A percentile compares a stretch with the other conserved stretches of the same genome.
phyloP scores from a whole-genome alignment of 2,113 vertebrate genomes.

The cattle (Bos taurus) region DNA sequence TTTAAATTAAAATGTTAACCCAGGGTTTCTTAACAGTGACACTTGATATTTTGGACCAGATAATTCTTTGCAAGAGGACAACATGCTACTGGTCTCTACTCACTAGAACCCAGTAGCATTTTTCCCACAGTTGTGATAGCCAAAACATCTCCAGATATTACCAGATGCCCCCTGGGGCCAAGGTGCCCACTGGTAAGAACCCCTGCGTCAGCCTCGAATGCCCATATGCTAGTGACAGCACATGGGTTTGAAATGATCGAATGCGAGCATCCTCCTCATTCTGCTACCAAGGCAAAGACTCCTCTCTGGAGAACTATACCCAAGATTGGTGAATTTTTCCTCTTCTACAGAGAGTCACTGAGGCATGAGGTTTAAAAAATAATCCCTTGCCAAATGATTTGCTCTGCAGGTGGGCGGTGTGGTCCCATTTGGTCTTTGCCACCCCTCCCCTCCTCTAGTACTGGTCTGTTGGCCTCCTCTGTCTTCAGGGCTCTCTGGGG shows the following conservation, averaged over 20 bases:
- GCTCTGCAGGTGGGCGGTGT: background rate
- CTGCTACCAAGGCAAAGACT: background rate
- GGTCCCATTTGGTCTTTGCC: background rate
- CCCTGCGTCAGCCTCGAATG: background rate
- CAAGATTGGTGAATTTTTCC: background rate
- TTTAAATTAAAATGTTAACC: background rate
- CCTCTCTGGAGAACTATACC: background rate
- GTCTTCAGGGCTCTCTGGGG: too few species aligned
- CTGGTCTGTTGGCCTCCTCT: background rate
- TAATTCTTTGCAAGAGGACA: background rate
- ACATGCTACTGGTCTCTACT: background rate
- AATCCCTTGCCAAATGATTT: background rate
- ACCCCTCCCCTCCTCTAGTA: background rate
- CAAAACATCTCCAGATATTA: background rate
- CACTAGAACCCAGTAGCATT: background rate
- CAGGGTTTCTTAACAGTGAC: background rate
- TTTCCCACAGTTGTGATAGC: background rate
- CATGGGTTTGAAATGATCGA: background rate
- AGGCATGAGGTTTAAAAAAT: background rate
- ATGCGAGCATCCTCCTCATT: background rate
- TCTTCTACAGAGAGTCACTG: background rate
- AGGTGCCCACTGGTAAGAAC: background rate
- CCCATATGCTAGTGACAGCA: background rate
- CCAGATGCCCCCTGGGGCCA: background rate
- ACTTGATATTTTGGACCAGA: background rate